Evolutionary conservation across 30 jellyfish, hydroid and myxozoan genomes (phyloP).

Genomic region (Aurelia sp.): DNA sequence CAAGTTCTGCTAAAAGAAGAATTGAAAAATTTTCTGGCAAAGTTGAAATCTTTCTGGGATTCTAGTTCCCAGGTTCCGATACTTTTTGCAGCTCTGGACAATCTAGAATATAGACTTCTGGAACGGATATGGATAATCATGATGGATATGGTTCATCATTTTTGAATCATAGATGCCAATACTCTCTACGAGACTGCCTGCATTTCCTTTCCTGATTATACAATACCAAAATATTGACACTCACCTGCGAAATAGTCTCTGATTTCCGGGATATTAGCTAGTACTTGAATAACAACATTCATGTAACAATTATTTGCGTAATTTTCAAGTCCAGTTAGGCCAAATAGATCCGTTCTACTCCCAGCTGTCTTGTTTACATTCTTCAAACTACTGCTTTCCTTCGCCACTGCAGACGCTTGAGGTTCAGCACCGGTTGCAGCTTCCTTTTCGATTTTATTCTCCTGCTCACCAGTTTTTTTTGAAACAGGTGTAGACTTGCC

Average conservation of each 20-base stretch:
- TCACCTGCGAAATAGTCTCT: conserved; percentile 74
- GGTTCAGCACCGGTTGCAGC: conserved; percentile 38
- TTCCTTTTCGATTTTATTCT: conserved; percentile 52
- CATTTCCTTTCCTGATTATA: too few relatives aligned
- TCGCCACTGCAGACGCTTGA: conserved; percentile 32
- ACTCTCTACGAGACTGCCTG: too few relatives aligned
- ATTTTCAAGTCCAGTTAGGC: conserved; percentile 88
- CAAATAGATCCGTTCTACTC: conserved; percentile 18
- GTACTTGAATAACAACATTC: conserved; percentile 90
- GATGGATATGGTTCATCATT: too few relatives aligned
- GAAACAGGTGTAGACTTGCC: conserved; percentile 93
- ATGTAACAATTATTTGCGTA: conserved; percentile 92
- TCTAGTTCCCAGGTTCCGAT: too few relatives aligned
- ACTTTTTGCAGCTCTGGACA: too few relatives aligned
- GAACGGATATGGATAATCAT: too few relatives aligned
- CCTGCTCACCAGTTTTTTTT: conserved; percentile 57
- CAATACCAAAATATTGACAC: background rate
- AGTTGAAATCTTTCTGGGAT: too few relatives aligned
- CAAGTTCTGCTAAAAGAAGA: too few relatives aligned
- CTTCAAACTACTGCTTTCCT: conserved; percentile 26
- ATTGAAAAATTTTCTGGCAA: too few relatives aligned
- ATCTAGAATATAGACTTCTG: too few relatives aligned
- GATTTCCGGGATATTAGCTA: conserved; percentile 87
- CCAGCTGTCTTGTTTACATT: conserved; percentile 51
- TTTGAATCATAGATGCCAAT: too few relatives aligned